These are phyloP conservation scores for Phalacrocorax brasilianus DNA, from an alignment of 2,113 vertebrate genomes.

Conservation along the genomic window DNA sequence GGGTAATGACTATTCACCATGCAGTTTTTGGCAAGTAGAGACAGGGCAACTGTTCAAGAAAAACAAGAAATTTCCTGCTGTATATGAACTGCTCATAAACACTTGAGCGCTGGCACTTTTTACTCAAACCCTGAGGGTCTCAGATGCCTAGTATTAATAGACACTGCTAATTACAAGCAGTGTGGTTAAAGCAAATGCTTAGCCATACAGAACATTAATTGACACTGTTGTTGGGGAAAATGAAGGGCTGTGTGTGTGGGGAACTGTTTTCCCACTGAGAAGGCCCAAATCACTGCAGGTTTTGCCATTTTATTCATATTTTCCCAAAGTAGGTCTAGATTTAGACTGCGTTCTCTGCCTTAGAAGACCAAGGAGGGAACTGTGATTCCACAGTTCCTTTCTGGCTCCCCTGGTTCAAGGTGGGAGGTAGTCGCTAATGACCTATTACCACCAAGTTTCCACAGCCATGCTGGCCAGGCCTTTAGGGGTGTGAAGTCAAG, in stretches of 20 bases:
- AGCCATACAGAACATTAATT: constrained; percentile 14
- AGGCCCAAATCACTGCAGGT: background rate
- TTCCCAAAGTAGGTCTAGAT: constrained; percentile 11
- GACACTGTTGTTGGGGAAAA: background rate
- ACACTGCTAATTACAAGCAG: constrained; percentile 53
- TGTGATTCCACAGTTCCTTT: constrained; percentile 2
- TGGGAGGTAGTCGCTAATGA: constrained; percentile 7
- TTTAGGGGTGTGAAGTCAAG: background rate
- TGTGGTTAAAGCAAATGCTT: constrained; percentile 38
- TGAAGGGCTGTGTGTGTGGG: background rate
- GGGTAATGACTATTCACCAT: constrained; percentile 55
- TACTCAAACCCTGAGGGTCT: constrained; percentile 32
- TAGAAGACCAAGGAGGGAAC: background rate
- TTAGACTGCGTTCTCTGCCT: background rate
- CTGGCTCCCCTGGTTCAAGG: constrained; percentile 30
- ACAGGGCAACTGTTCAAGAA: constrained; percentile 52
- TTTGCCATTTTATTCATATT: constrained; percentile 7
- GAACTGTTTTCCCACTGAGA: background rate
- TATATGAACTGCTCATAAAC: constrained; percentile 65
- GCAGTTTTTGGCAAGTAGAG: constrained; percentile 47
- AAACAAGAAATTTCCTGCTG: constrained; percentile 67
- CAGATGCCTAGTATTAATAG: constrained; percentile 55
- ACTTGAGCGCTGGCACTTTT: constrained; percentile 55
- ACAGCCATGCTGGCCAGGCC: background rate
- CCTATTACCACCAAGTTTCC: background rate